phyloP scores from a whole-genome alignment of 2,888 invertebrate genomes.

The Drosophila quinaria region DNA sequence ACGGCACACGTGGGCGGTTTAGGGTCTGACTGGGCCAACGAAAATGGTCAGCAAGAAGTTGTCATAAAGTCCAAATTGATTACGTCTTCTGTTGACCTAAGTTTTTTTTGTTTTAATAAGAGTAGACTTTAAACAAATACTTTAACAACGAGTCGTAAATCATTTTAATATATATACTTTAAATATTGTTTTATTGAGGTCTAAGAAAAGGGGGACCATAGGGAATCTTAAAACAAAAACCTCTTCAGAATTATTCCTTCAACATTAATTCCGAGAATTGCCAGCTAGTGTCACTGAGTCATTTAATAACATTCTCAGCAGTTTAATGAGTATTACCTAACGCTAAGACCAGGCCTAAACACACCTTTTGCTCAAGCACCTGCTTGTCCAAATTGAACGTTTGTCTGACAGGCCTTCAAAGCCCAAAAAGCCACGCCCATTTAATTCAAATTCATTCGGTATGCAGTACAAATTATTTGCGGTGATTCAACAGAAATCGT shows the following conservation, averaged over 20 bases:
- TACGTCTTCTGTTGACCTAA: slow-evolving; percentile 6
- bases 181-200: background rate
- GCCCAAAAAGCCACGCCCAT: slow-evolving; percentile 25
- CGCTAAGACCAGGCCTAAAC: background rate
- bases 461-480: slow-evolving; percentile 61
- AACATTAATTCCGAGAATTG: no score
- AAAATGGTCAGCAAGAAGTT: slow-evolving; percentile 32
- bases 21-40: slow-evolving; percentile 35
- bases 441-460: slow-evolving; percentile 49
- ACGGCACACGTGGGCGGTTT: slow-evolving; percentile 21
- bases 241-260: background rate
- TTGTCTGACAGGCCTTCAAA: slow-evolving; percentile 46
- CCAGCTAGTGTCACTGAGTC: slow-evolving; percentile 2
- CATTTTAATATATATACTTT: background rate
- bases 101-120: background rate
- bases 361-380: slow-evolving; percentile 21
- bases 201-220: background rate
- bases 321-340: background rate
- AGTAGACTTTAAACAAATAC: slow-evolving; percentile 3
- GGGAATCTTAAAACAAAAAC: no score
- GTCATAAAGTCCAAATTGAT: slow-evolving; percentile 6
- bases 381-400: slow-evolving; percentile 29
- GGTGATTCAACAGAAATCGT: slow-evolving; percentile 71
- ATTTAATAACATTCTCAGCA: slow-evolving; percentile 2
- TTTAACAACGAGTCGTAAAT: slow-evolving; percentile 3